Percentiles rank a stretch among this genome's conserved stretches.
Evolutionary conservation across 2,797 vertebrate genomes (phyloP).

Genomic region (Yasuhikotakia modesta): DNA sequence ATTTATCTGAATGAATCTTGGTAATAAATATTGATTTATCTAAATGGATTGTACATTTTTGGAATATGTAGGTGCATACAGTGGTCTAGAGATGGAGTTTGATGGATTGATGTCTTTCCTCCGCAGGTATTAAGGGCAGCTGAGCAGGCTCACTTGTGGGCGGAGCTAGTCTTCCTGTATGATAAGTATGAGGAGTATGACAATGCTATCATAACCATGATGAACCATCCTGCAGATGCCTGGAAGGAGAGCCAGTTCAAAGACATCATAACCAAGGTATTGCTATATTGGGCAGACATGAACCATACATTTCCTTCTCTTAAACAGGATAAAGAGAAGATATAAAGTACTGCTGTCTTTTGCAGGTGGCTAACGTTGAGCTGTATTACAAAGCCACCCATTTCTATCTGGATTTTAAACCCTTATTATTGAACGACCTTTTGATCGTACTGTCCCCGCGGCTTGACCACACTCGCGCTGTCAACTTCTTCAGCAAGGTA

Average conservation of each 20-base stretch:
- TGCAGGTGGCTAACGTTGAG: conserved; percentile 97
- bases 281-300: not conserved
- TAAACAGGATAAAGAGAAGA: not conserved
- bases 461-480: conserved; percentile 94
- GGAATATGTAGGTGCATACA: not conserved
- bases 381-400: conserved; percentile 96
- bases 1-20: not conserved
- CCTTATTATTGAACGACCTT: conserved; percentile 93
- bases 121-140: conserved; percentile 95
- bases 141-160: conserved; percentile 98
- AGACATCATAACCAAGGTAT: conserved; percentile 96
- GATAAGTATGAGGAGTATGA: conserved; percentile 99
- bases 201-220: conserved; percentile 99
- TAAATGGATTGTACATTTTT: not conserved
- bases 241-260: conserved; percentile 99
- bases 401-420: conserved; percentile 97
- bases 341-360: not conserved
- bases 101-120: not conserved
- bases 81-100: not conserved
- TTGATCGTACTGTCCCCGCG: conserved; percentile 96
- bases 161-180: conserved; percentile 95
- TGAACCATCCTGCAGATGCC: conserved; percentile 95
- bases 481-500: conserved; percentile 98
- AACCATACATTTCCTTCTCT: not conserved
- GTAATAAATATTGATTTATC: not conserved